phyloP scores from a whole-genome alignment of 2,113 vertebrate species.

The Alexandromys fortis region DNA sequence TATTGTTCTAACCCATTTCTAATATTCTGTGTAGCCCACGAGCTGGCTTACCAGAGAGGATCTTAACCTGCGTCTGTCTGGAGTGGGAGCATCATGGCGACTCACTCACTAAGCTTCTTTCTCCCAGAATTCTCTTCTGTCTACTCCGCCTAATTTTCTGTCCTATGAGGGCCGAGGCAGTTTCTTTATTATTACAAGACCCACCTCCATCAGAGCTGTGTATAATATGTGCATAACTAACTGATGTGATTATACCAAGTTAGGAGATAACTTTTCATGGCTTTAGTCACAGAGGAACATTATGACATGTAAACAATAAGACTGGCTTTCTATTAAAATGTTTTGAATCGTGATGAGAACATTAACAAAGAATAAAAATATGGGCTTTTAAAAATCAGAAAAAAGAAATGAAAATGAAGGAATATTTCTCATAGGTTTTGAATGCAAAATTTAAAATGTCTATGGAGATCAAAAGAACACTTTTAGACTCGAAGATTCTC shows the following conservation, averaged over 20 bases:
- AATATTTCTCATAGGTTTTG: background rate
- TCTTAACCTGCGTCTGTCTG: too few relatives aligned
- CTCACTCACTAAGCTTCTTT: too few relatives aligned
- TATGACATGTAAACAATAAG: background rate
- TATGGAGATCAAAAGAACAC: background rate
- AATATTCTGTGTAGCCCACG: too few relatives aligned
- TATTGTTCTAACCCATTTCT: too few relatives aligned
- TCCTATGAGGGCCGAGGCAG: too few relatives aligned
- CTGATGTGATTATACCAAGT: background rate
- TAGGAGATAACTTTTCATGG: background rate
- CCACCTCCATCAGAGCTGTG: too few relatives aligned
- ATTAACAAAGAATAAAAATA: background rate
- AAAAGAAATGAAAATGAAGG: background rate
- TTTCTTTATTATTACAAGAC: too few relatives aligned
- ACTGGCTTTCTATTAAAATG: background rate
- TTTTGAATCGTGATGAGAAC: background rate
- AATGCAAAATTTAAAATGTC: background rate
- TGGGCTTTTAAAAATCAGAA: background rate
- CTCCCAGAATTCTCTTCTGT: too few relatives aligned
- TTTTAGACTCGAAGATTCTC: background rate
- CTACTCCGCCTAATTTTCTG: too few relatives aligned
- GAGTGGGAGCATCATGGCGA: too few relatives aligned
- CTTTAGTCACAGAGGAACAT: background rate
- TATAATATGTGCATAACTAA: background rate
- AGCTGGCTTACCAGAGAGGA: too few relatives aligned